Conservation (phyloP, 1,140 invertebrate species). For the Pogonognathellus flavescens region DNA sequence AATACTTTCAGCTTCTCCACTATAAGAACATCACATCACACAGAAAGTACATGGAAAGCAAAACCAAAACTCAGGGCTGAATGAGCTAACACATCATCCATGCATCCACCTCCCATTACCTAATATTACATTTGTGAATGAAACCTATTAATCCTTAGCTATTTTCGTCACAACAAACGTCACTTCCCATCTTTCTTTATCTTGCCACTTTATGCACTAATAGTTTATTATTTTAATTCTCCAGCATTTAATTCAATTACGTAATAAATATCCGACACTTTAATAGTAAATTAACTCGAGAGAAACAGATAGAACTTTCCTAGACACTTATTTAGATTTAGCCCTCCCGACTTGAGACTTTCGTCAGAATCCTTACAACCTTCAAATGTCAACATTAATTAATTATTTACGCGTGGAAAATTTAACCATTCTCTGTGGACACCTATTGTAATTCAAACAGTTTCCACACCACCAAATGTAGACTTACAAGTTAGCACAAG, state of each 20-base stretch:
- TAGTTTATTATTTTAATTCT: conserved; percentile 33
- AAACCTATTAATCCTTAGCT: conserved; percentile 31
- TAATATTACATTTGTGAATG: conserved; percentile 36
- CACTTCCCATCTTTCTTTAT: conserved; percentile 6
- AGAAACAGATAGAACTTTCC: neutral
- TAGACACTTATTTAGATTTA: neutral
- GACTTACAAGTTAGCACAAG: neutral
- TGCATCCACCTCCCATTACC: conserved; percentile 15
- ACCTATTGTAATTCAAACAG: neutral
- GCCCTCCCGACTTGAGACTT: neutral
- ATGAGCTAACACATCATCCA: conserved; percentile 35
- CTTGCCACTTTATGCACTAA: conserved; percentile 6
- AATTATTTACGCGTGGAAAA: conserved; percentile 23
- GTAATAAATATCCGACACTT: conserved; percentile 19
- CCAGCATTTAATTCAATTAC: conserved; percentile 35
- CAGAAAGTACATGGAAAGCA: conserved; percentile 15
- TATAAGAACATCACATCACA: no score
- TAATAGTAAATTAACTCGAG: conserved; percentile 6
- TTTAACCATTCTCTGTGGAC: neutral
- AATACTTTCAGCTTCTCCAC: no score
- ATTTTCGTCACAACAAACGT: conserved; percentile 29
- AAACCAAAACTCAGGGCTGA: conserved; percentile 33
- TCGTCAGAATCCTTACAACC: neutral
- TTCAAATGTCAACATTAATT: conserved; percentile 44
- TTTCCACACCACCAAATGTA: conserved; percentile 25